Conservation (phyloP, 2,113 vertebrate species). For the Oophaga pumilio region DNA sequence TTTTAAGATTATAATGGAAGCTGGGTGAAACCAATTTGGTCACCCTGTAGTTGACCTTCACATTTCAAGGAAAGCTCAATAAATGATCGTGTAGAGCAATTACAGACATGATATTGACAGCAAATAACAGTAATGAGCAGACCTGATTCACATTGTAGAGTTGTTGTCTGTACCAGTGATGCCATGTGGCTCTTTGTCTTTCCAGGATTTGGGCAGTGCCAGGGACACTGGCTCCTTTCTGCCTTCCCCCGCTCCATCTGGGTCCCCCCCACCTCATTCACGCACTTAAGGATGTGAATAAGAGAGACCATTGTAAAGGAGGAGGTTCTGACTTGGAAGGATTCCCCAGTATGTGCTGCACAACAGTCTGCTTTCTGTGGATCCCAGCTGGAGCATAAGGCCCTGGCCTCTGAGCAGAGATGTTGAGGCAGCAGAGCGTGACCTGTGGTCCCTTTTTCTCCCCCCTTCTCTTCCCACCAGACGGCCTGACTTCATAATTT, state of each 20-base stretch:
- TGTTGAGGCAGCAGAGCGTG: background rate
- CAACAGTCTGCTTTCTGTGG: slow-evolving; percentile 29
- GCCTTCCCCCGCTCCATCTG: slow-evolving; percentile 51
- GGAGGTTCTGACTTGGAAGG: slow-evolving; percentile 14
- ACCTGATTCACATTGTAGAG: background rate
- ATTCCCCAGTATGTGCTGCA: background rate
- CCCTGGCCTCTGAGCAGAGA: background rate
- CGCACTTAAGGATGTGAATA: slow-evolving; percentile 23
- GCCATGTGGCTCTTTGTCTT: slow-evolving; percentile 50
- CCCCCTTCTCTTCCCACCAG: background rate
- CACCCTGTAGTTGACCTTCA: no score
- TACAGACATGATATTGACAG: background rate
- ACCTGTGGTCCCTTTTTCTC: background rate
- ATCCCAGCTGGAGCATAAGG: slow-evolving; percentile 25
- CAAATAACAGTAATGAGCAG: background rate
- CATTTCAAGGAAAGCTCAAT: no score
- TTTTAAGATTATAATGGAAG: no score
- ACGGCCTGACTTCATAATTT: background rate
- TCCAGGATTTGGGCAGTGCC: slow-evolving; percentile 34
- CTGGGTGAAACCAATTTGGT: no score
- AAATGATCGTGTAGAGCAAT: no score
- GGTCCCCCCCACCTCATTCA: background rate
- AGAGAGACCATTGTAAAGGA: slow-evolving; percentile 7
- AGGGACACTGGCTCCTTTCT: slow-evolving; percentile 52
- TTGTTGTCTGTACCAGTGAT: slow-evolving; percentile 35